Conservation (phyloP, 2,888 invertebrate genomes). For the Epirrhoe alternata region DNA sequence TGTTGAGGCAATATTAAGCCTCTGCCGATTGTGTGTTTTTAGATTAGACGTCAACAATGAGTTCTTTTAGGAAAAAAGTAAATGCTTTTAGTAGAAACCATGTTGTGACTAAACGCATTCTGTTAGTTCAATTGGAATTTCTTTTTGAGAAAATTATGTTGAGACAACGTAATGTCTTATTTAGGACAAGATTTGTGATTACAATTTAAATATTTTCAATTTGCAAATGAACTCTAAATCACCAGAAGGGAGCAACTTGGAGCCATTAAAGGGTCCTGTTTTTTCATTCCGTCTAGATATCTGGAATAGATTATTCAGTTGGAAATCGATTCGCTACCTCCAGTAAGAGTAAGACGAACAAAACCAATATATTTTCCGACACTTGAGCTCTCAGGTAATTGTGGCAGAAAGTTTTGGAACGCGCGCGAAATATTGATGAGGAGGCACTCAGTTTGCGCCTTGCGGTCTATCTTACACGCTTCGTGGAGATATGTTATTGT, state of each 20-base stretch:
- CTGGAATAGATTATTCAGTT: slow-evolving; percentile 55
- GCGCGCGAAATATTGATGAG: slow-evolving; percentile 81
- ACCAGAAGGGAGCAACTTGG: background rate
- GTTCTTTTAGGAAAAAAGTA: background rate
- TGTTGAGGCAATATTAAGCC: slow-evolving; percentile 10
- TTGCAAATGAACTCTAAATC: slow-evolving; percentile 17
- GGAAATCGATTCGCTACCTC: slow-evolving; percentile 66
- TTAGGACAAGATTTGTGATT: background rate
- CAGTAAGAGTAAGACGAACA: slow-evolving; percentile 70
- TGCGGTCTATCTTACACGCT: slow-evolving; percentile 41
- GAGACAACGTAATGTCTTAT: background rate
- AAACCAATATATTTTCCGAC: slow-evolving; percentile 84
- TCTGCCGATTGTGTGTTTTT: slow-evolving; percentile 7
- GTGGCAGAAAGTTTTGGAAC: slow-evolving; percentile 83
- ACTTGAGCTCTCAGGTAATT: slow-evolving; percentile 85
- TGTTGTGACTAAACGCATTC: background rate
- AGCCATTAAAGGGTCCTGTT: slow-evolving; percentile 14
- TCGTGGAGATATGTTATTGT: slow-evolving; percentile 23
- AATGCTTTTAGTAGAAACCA: background rate
- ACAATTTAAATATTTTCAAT: background rate
- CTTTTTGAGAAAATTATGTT: background rate
- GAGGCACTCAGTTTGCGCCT: slow-evolving; percentile 50
- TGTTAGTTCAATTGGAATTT: background rate
- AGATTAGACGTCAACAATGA: background rate
- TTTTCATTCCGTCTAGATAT: slow-evolving; percentile 24